Evolutionary conservation across 2,113 vertebrate genomes (phyloP).

Genomic region (Bostrychus sinensis): DNA sequence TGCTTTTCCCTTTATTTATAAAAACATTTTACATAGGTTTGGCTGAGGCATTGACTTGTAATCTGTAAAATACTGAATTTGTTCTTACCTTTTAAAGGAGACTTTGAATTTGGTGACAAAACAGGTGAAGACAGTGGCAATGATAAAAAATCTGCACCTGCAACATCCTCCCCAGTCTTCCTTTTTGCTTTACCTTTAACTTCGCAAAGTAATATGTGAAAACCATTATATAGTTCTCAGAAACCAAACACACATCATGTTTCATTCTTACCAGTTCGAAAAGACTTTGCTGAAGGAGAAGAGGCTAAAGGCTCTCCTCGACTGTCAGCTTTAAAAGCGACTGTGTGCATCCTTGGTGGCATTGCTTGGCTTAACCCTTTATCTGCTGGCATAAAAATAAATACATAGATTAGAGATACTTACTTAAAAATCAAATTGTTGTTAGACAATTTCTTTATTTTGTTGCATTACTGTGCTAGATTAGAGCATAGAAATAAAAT

Average conservation of each 20-base stretch:
- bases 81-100: slow-evolving; percentile 57
- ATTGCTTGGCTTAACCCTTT: not conserved
- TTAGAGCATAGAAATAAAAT: not conserved
- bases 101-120: slow-evolving; percentile 42
- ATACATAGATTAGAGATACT: not conserved
- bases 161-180: not conserved
- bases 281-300: slow-evolving; percentile 22
- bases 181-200: slow-evolving; percentile 47
- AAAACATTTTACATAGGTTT: not conserved
- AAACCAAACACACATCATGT: not conserved
- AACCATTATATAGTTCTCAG: too few relatives aligned
- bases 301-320: not conserved
- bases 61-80: not conserved
- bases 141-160: not conserved
- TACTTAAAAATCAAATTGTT: too few relatives aligned
- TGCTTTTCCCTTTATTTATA: slow-evolving; percentile 56
- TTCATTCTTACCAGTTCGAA: slow-evolving; percentile 49
- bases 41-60: not conserved
- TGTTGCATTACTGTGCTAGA: not conserved
- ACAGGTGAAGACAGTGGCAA: not conserved
- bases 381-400: slow-evolving; percentile 45
- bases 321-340: slow-evolving; percentile 25
- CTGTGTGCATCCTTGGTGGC: slow-evolving; percentile 39
- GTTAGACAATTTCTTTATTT: too few relatives aligned
- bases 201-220: slow-evolving; percentile 9